phyloP scores from a whole-genome alignment of 2,113 vertebrate species.

The Brachypodius melanocephalos region DNA sequence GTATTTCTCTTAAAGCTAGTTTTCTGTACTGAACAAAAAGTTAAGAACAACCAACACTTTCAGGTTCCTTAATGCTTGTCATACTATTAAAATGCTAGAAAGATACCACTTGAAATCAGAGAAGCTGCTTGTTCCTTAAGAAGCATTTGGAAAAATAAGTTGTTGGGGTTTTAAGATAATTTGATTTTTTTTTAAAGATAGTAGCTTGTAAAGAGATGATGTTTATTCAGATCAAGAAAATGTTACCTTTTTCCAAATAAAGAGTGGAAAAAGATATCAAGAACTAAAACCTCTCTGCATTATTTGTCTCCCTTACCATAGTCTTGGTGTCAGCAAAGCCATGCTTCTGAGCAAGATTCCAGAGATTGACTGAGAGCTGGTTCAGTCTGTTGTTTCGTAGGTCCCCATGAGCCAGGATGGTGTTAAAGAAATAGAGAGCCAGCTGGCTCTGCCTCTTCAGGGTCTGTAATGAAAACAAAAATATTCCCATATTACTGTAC shows the following conservation, averaged over 20 bases:
- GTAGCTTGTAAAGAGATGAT: neutral
- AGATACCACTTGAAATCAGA: neutral
- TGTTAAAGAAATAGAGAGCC: constrained; percentile 88
- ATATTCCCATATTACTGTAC: accelerated
- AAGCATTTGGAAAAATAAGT: neutral
- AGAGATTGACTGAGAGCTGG: constrained; percentile 90
- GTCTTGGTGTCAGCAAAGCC: constrained; percentile 87
- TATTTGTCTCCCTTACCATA: constrained; percentile 76
- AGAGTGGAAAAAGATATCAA: neutral
- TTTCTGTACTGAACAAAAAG: neutral
- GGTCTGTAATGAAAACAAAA: constrained; percentile 57
- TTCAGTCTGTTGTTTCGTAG: constrained; percentile 93
- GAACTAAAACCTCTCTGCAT: neutral
- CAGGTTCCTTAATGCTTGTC: neutral
- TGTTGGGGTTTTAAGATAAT: neutral
- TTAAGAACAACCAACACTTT: neutral
- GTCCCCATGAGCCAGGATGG: constrained; percentile 89
- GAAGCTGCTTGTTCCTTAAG: neutral
- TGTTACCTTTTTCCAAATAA: neutral
- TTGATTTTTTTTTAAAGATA: neutral
- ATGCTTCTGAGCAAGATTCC: constrained; percentile 94
- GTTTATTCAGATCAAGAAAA: neutral
- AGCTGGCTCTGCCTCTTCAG: constrained; percentile 83
- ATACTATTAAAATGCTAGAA: neutral
- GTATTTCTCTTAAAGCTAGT: neutral